phyloP scores from a whole-genome alignment of 2,113 vertebrate species.

The Odobenus rosmarus region DNA sequence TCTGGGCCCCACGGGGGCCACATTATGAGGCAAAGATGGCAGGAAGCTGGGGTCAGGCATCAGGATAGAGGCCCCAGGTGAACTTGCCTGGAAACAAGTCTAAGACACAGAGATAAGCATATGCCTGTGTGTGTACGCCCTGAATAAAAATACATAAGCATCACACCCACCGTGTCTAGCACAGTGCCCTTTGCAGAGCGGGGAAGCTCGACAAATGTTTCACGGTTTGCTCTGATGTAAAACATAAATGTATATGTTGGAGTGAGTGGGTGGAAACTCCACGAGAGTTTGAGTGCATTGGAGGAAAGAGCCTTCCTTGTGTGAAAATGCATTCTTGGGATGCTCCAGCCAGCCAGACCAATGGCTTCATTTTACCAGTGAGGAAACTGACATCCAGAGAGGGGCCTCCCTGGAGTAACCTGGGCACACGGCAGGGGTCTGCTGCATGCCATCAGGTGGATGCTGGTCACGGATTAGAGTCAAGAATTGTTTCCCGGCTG shows the following conservation, averaged over 20 bases:
- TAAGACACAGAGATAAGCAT: neutral
- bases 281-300: neutral
- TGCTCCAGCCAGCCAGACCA: neutral
- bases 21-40: neutral
- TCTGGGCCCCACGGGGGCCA: neutral
- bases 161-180: neutral
- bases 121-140: accelerated
- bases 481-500: neutral
- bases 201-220: neutral
- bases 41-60: neutral
- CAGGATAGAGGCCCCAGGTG: neutral
- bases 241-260: neutral
- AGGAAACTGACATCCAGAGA: neutral
- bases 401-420: neutral
- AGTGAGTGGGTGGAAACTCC: neutral
- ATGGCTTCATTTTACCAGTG: neutral
- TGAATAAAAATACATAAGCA: neutral
- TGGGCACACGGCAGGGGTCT: accelerated
- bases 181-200: neutral
- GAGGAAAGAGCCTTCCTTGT: neutral
- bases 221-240: neutral
- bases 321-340: neutral
- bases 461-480: too few relatives aligned
- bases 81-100: neutral
- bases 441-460: accelerated